Base-by-base conservation (phyloP, 1,140 invertebrate genomes). In the Cataglyphis hispanica region DNA sequence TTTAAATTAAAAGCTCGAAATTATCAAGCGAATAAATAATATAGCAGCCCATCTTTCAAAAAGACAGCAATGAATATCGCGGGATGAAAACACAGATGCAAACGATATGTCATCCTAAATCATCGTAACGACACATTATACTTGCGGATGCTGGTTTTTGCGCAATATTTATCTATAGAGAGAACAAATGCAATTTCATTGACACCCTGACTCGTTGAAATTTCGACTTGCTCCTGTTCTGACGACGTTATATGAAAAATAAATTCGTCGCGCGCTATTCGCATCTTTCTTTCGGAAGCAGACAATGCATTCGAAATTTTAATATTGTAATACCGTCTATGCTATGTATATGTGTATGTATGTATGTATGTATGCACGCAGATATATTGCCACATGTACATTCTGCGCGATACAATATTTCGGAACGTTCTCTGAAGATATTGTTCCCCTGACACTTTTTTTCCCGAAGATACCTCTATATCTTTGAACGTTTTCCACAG, bases 51-150 rank as follows among this genome's bases (percentile, higher is more conserved):
- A 56, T 5, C 27, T 63, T 46, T 76, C 76, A 76, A 91, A 91
- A 89, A 76, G 91, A 91, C 87, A 86, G 84, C 89, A 91, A 91
- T 92, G 88, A 92, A 92, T 92, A 88, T 80, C 60, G 61, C 69
- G 60, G 66, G 72, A 56, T 81, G 78, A 83, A 78, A 77, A 64
- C 22, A 70, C 22, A 69, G 46, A 74, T 88, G 91, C 91, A 85
- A 76, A 85, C 77, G 83, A 86, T 81, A 63, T 53, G 43, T 61
- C 60, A 67, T 75, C 74, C 75, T 89, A 90, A 92, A 88, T 91
- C 91, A 87, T 72, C 56, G 86, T 80, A 86, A 90, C 91, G 89
- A 90, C 91, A 90, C 83, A 85, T 91, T 88, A 91, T 58, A 56
- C 13, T 66, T 70, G 19, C 50, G 37, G 63, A 50, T n/a, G 56